These are phyloP conservation scores for Nemopilema nomurai DNA, from an alignment of 30 jellyfish, hydroid and myxozoan species.

Conservation along the genomic window DNA sequence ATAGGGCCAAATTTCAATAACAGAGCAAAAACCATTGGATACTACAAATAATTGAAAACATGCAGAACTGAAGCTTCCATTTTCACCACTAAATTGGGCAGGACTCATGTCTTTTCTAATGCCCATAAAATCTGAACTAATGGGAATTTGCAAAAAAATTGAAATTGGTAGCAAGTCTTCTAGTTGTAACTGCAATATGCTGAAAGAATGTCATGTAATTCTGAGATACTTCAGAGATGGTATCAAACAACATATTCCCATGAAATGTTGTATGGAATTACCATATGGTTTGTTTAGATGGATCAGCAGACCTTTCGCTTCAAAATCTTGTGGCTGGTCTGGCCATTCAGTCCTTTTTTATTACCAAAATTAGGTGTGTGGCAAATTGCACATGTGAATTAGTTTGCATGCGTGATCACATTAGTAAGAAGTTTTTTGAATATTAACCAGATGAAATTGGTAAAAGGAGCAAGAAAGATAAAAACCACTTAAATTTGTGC, in stretches of 20 bases:
- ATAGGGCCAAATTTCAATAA: neutral
- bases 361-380: too few species aligned
- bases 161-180: neutral
- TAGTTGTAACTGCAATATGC: neutral
- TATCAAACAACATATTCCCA: neutral
- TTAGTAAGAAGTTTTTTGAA: too few species aligned
- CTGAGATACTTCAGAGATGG: slow-evolving; percentile 2
- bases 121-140: slow-evolving; percentile 1
- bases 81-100: neutral
- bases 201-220: neutral
- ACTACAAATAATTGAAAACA: neutral
- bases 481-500: too few species aligned
- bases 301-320: too few species aligned
- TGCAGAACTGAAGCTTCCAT: neutral
- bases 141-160: neutral
- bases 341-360: too few species aligned
- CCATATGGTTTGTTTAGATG: too few species aligned
- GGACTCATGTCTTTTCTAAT: neutral
- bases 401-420: too few species aligned
- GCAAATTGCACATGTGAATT: too few species aligned
- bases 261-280: slow-evolving; percentile 1
- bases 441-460: too few species aligned
- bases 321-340: too few species aligned
- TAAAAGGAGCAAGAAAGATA: too few species aligned
- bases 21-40: neutral